phyloP scores from a whole-genome alignment of 2,113 vertebrate species.

The Panurus biarmicus region DNA sequence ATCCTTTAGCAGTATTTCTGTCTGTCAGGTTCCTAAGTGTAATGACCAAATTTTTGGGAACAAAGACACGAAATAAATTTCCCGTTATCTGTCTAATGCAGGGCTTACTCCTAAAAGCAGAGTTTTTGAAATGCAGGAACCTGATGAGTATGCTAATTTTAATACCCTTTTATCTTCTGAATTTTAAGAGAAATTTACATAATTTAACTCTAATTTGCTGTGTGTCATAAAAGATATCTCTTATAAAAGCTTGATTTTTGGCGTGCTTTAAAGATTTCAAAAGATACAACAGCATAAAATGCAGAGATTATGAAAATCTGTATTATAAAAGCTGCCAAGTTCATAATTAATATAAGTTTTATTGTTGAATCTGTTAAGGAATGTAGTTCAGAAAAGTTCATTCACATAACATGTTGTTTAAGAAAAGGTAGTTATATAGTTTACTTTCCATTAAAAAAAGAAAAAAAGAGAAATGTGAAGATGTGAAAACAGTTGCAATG shows the following conservation, averaged over 20 bases:
- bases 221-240: background rate
- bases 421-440: background rate
- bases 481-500: background rate
- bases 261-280: background rate
- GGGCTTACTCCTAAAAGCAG: background rate
- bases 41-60: background rate
- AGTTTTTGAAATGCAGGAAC: background rate
- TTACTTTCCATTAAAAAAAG: background rate
- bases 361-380: background rate
- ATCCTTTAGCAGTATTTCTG: background rate
- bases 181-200: background rate
- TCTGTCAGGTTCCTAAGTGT: background rate
- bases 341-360: background rate
- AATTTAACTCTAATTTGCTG: background rate
- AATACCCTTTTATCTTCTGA: background rate
- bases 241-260: background rate
- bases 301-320: background rate
- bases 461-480: accelerated
- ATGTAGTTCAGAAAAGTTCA: background rate
- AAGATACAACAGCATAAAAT: background rate
- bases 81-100: background rate
- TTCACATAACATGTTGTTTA: background rate
- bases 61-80: background rate
- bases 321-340: background rate
- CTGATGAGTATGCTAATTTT: background rate